phyloP scores from a whole-genome alignment of 1,140 invertebrate genomes.

The Ectropis grisescens region DNA sequence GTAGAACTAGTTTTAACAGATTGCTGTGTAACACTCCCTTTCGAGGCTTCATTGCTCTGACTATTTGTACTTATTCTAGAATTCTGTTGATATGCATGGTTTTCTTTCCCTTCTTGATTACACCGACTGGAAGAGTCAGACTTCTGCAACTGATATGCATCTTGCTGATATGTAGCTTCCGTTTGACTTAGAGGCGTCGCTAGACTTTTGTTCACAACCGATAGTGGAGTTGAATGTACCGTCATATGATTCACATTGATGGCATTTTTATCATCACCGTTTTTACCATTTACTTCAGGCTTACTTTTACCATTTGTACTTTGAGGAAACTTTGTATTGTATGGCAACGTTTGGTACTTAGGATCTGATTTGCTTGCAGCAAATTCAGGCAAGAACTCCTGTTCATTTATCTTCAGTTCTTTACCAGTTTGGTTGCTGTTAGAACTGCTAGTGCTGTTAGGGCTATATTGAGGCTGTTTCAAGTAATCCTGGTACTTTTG shows the following conservation, averaged over 20 bases:
- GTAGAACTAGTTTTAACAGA: conserved; percentile 45
- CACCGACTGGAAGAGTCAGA: conserved; percentile 63
- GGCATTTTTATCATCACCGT: conserved; percentile 42
- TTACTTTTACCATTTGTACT: conserved; percentile 56
- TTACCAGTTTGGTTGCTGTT: conserved; percentile 60
- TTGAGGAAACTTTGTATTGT: conserved; percentile 86
- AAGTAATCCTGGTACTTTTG: conserved; percentile 58
- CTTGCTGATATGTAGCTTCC: conserved; percentile 61
- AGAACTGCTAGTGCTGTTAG: conserved; percentile 55
- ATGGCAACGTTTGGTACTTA: conserved; percentile 94
- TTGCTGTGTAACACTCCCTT: conserved; percentile 34
- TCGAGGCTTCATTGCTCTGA: conserved; percentile 43
- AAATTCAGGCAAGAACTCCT: conserved; percentile 67
- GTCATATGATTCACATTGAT: conserved; percentile 71
- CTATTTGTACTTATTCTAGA: conserved; percentile 58
- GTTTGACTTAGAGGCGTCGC: conserved; percentile 72
- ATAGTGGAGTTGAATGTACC: conserved; percentile 77
- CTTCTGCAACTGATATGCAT: conserved; percentile 66
- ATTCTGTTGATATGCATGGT: conserved; percentile 62
- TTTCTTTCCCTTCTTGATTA: conserved; percentile 68
- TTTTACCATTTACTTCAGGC: conserved; percentile 49
- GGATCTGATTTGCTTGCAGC: conserved; percentile 87
- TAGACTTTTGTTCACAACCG: conserved; percentile 76
- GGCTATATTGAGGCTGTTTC: conserved; percentile 60
- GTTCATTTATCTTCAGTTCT: conserved; percentile 63